Evolutionary conservation across 2,888 invertebrate species (phyloP).

Genomic region (Mesopsocus fuscifrons): DNA sequence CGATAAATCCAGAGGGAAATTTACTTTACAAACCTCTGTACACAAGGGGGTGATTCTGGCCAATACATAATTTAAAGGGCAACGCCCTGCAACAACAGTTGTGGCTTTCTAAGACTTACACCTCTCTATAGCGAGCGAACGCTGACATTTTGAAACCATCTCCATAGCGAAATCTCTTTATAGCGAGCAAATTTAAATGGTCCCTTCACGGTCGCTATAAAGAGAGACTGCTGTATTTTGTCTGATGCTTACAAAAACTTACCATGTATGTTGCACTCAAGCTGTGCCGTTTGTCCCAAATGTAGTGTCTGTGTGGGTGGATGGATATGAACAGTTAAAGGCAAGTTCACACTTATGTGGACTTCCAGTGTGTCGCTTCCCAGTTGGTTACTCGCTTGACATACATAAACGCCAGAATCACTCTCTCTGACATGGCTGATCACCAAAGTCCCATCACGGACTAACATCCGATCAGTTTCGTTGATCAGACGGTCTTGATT

Average conservation of each 20-base stretch:
- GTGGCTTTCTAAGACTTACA: too few species aligned
- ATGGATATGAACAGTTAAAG: slow-evolving; percentile 25
- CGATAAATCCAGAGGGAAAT: too few species aligned
- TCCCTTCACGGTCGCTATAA: too few species aligned
- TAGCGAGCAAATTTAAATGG: too few species aligned
- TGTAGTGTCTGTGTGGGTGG: slow-evolving; percentile 28
- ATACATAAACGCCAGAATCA: slow-evolving; percentile 32
- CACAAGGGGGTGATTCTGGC: too few species aligned
- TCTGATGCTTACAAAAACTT: not conserved
- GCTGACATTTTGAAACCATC: too few species aligned
- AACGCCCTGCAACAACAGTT: too few species aligned
- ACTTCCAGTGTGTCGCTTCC: slow-evolving; percentile 34
- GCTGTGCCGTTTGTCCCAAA: slow-evolving; percentile 28
- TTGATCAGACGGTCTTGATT: slow-evolving; percentile 30
- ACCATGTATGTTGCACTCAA: slow-evolving; percentile 22
- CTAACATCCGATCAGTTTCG: slow-evolving; percentile 27
- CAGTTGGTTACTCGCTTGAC: slow-evolving; percentile 32
- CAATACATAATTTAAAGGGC: too few species aligned
- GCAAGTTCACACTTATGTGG: slow-evolving; percentile 27
- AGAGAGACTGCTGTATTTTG: too few species aligned
- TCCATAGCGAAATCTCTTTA: too few species aligned
- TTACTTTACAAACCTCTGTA: too few species aligned
- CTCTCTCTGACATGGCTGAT: slow-evolving; percentile 29
- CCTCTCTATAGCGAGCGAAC: too few species aligned
- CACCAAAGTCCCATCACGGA: slow-evolving; percentile 32